Base-by-base conservation (phyloP, 1,140 invertebrate genomes). In the Ylistrum balloti region DNA sequence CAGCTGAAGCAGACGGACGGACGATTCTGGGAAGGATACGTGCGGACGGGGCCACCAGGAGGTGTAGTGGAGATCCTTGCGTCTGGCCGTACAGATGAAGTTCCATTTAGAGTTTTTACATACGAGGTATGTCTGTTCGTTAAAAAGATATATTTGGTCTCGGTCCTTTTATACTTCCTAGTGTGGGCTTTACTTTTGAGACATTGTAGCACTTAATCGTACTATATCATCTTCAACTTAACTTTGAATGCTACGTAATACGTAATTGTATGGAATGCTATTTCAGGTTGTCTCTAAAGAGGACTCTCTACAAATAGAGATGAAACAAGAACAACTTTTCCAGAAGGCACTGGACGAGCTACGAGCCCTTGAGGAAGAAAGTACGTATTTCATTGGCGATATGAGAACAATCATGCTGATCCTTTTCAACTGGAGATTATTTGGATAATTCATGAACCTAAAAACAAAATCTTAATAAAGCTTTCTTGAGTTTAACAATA, bases 231-330 rank as follows among this genome's bases (percentile, higher is more conserved):
- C 13, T 7, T 38, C 35, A 38, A 38, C 5, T 7, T 7, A 7
- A 7, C 35, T 13, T 38, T 38, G 5, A 38, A 38, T 38, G 41
- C 10, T 13, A 0, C 20, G 41, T 17, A 13, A 45, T 7, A 17
- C 17, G 41, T 45, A 13, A 45, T 45, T 17, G 41, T 13, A 17
- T 45, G 10, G 41, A 17, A 74, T 88, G n/a, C 74, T 0, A 13
- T 9, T 91, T 90, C 9, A 92, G 91, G 89, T 92, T 85, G 91
- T 92, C 7, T 90, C 91, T 15, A 92, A 92, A 86, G 91, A 92
- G 33, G 88, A 92, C 28, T 32, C 90, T 17, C 32, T 92, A 33
- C 85, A 90, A 86, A 90, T 92, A 0, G 91, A 92, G 74, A 89
- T 92, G 38, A 89, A 92, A 89, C 91, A 92, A 35, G 91, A 92